These are phyloP conservation scores for Galaxias olidus DNA, from an alignment of 2,797 vertebrate species.

Conservation along the genomic window DNA sequence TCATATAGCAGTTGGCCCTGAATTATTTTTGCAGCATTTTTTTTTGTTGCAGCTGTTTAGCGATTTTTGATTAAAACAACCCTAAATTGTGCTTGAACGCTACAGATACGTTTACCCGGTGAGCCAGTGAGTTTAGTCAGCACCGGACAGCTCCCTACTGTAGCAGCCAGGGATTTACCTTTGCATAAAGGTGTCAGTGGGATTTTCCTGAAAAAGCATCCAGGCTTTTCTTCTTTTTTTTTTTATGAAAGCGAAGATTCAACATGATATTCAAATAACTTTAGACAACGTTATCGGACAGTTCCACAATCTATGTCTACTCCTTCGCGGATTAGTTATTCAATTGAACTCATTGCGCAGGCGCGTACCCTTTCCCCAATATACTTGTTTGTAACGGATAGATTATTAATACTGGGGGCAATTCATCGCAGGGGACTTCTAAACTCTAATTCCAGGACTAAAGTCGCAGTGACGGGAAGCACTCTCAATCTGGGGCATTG, in stretches of 20 bases:
- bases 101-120: no score
- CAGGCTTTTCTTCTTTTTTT: neutral
- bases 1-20: no score
- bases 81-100: no score
- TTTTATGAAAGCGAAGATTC: no score
- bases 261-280: no score
- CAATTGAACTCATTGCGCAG: neutral
- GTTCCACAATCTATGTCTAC: no score
- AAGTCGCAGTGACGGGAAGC: slow-evolving; percentile 62
- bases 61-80: no score
- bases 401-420: slow-evolving; percentile 2
- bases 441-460: slow-evolving; percentile 64
- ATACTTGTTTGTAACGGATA: neutral
- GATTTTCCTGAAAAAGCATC: neutral
- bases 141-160: slow-evolving; percentile 60
- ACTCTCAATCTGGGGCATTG: slow-evolving; percentile 78
- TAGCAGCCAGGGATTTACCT: neutral
- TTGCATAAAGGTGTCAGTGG: slow-evolving; percentile 5
- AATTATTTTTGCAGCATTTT: no score
- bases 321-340: no score
- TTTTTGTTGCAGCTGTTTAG: no score
- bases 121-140: slow-evolving; percentile 37
- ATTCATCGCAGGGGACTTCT: slow-evolving; percentile 64
- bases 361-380: neutral
- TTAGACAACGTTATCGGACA: no score